These are phyloP conservation scores for Macquaria ambigua DNA, from an alignment of 2,113 vertebrate species.

Conservation along the genomic window DNA sequence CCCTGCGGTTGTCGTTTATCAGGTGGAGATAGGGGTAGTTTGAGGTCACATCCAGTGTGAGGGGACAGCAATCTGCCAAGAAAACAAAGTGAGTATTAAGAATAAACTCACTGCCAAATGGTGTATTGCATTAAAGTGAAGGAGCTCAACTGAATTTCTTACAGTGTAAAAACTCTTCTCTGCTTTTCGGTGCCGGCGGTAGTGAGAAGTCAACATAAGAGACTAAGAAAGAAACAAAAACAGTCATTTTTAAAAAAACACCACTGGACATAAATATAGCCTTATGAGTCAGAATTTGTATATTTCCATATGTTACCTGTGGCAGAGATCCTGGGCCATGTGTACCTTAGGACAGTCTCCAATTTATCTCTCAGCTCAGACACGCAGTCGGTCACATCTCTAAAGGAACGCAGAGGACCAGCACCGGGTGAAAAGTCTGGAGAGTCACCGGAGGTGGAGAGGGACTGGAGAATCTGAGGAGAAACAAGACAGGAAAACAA, in stretches of 20 bases:
- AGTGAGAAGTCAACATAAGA: conserved; percentile 37
- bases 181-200: background rate
- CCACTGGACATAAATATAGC: background rate
- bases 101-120: background rate
- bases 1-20: background rate
- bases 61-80: conserved; percentile 20
- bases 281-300: background rate
- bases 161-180: conserved; percentile 22
- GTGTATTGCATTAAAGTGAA: background rate
- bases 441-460: conserved; percentile 12
- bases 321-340: conserved; percentile 34
- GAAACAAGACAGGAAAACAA: background rate
- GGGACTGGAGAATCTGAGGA: background rate
- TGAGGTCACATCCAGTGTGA: conserved; percentile 15
- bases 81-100: background rate
- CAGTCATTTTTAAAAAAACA: background rate
- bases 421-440: background rate
- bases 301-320: conserved; percentile 5
- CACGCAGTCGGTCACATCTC: conserved; percentile 7
- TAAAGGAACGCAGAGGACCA: conserved; percentile 9
- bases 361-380: conserved; percentile 34
- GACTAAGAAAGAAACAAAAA: conserved; percentile 3
- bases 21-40: conserved; percentile 23
- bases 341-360: background rate
- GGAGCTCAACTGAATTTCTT: background rate